Percentiles rank a stretch among this genome's conserved stretches.
These are phyloP conservation scores for Drosophila tanythrix DNA, from an alignment of 2,888 invertebrate species.

Conservation along the genomic window DNA sequence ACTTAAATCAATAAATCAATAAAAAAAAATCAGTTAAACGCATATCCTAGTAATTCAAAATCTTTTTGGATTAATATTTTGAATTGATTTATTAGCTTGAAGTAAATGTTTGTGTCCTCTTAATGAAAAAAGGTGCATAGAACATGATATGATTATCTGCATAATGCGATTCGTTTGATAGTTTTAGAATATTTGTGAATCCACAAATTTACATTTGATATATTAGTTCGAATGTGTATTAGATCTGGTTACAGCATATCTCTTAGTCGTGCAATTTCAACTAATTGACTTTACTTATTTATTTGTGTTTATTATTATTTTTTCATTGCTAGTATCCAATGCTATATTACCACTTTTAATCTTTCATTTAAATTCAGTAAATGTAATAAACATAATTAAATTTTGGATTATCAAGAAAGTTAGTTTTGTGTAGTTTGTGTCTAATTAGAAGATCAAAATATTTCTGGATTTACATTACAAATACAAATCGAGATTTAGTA, in stretches of 20 bases:
- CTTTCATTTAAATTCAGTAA: conserved; percentile 3
- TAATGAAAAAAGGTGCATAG: conserved; percentile 33
- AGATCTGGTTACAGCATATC: background rate
- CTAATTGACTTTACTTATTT: background rate
- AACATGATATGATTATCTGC: conserved; percentile 23
- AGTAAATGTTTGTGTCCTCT: conserved; percentile 24
- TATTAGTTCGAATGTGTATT: background rate
- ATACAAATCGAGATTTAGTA: conserved; percentile 8
- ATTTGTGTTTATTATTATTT: background rate
- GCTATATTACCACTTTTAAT: conserved; percentile 1
- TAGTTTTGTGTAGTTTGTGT: background rate
- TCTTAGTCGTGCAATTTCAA: conserved; percentile 1
- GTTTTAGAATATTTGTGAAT: conserved; percentile 14
- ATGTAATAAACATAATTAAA: conserved; percentile 2
- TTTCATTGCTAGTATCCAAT: background rate
- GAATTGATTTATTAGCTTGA: conserved; percentile 41
- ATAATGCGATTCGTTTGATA: conserved; percentile 16
- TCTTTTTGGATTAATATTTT: conserved; percentile 13
- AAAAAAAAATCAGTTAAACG: background rate
- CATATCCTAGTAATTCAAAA: background rate
- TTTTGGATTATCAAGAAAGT: background rate
- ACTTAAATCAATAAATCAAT: background rate
- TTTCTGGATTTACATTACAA: background rate
- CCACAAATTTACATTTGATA: conserved; percentile 24
- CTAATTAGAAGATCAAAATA: conserved; percentile 14